Evolutionary conservation across 2,888 invertebrate genomes (phyloP), one percentile per base, ranked within the genome.

Genomic region (Prosopocoilus inquinatus): DNA sequence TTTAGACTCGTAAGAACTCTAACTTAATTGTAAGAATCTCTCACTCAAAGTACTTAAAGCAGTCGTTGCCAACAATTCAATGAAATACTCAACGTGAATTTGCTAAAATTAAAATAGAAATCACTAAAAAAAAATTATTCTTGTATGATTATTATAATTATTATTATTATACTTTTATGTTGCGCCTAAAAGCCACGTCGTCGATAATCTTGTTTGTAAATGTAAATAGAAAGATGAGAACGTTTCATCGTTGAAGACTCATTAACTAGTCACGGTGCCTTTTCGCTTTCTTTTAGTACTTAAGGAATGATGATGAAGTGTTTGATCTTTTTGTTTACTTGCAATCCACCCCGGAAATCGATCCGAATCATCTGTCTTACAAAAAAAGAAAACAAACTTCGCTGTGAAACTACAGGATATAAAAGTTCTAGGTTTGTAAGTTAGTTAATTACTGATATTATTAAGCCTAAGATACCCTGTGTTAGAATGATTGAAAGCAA

Each of bases 261-360:
- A 48, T 46, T 50, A 50, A 56, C 60, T 60, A 60, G 60, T 60
- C 60, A 59, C 35, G 50, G 53, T 56, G 56, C 56, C 54, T 57
- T 39, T 53, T 51, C 12, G 48, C 47, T 53, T 50, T 52, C 20
- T 47, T 52, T 55, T 58, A 56, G 58, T 58, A 58, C 58, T 56
- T 61, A 56, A 56, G 57, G 49, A 59, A 38, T 28, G 41, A 47
- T 47, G 47, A 36, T 28, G n/a, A 11, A 35, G 35, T 52, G 45
- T 38, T 38, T 33, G 34, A 47, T 52, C 52, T 47, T 52, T 51
- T 52, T 52, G 38, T 35, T 47, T 52, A 52, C 36, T 46, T 39
- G 2, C 33, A 35, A 28, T 3, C 20, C 20, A 4, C 5, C 20
- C 2, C 20, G 20, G 20, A 28, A 28, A 28, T n/a, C n/a, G n/a